Base-by-base conservation (phyloP, 2,113 vertebrate species). In the Paramisgurnus dabryanus region DNA sequence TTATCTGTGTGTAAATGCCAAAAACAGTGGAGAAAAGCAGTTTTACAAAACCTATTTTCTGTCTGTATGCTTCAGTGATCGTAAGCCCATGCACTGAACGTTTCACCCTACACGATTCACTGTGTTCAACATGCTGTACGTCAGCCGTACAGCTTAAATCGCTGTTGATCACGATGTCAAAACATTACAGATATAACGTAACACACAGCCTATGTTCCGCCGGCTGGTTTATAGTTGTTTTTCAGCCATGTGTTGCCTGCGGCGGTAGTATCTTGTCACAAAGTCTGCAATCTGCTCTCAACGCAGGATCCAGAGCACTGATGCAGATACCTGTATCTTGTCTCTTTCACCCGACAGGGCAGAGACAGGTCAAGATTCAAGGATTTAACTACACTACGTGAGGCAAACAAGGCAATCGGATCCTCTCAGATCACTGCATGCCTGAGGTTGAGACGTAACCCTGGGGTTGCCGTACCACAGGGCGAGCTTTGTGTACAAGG, bases 331-430 rank as follows among this genome's bases (percentile, higher is more conserved):
- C 81, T 87, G 78, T 80, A 81, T 80, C 86, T 70, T 85, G 66
- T 80, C 82, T 34, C 82, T 72, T 79, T 68, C 49, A 3, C 22
- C 58, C 39, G 5, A 83, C 86, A 82, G 61, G 67, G 80, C 18
- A 70, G 76, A 84, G 87, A 84, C 85, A 85, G 80, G 76, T 60
- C 78, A 57, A 83, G 81, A 81, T 82, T 83, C 83, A 81, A 82
- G 75, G 67, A 60, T 85, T 83, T 80, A 66, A 83, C 53, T 65
- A 77, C 74, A 80, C 79, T 71, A 78, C 84, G 66, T 77, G 79
- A 13, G 73, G 67, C 55, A 1, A 22, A 53, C 73, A 67, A 79
- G 72, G 75, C 50, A 70, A 75, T 67, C 6, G 27, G 74, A 53
- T 11, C 61, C 53, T 60, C 22, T 80, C 8, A 64, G 66, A 77